Evolutionary conservation across 2,113 vertebrate genomes (phyloP).

Genomic region (Albula goreensis): DNA sequence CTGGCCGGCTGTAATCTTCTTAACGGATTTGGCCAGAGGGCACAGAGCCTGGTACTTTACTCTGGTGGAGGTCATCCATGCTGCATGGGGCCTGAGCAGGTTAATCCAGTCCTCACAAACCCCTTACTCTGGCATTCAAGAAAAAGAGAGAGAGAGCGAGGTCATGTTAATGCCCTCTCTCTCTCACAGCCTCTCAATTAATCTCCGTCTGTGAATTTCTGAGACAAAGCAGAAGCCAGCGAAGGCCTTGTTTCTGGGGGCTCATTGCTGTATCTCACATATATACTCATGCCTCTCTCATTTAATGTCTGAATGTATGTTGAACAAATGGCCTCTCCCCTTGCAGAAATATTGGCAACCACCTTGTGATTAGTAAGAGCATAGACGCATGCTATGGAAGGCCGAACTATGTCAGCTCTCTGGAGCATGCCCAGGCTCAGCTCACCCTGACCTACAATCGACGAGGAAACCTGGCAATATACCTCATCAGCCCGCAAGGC

Average conservation of each 20-base stretch:
- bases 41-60: conserved; percentile 40
- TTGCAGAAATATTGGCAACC: conserved; percentile 88
- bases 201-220: too few relatives aligned
- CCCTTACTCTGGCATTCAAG: conserved; percentile 19
- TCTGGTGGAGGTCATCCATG: conserved; percentile 38
- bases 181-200: too few relatives aligned
- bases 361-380: conserved; percentile 76
- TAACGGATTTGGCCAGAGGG: conserved; percentile 49
- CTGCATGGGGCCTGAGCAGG: conserved; percentile 45
- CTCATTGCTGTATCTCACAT: not conserved
- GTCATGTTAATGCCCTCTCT: not conserved
- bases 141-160: not conserved
- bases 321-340: conserved; percentile 12
- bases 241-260: too few relatives aligned
- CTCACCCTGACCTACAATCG: conserved; percentile 94
- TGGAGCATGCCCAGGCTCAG: conserved; percentile 89
- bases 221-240: too few relatives aligned
- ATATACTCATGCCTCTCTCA: not conserved
- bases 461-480: conserved; percentile 89
- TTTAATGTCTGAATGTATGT: not conserved
- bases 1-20: conserved; percentile 58
- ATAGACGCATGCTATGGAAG: conserved; percentile 82
- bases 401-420: conserved; percentile 76
- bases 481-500: conserved; percentile 88
- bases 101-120: conserved; percentile 57